phyloP scores from a whole-genome alignment of 2,113 vertebrate genomes.

The Sylvicapra grimmia region DNA sequence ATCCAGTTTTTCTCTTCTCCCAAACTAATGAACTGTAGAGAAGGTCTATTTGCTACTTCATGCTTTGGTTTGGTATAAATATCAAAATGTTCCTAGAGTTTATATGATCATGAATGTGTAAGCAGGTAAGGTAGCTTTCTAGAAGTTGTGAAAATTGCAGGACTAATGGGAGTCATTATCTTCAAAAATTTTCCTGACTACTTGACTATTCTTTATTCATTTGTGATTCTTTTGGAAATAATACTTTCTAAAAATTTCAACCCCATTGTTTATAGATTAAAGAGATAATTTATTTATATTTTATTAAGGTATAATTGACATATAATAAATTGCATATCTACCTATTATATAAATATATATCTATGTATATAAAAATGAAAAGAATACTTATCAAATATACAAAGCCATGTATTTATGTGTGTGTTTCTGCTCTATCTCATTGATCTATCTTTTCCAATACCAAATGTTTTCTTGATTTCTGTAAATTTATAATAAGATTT shows the following conservation, averaged over 20 bases:
- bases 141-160: neutral
- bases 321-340: neutral
- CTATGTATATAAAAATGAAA: neutral
- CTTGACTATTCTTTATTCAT: neutral
- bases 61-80: neutral
- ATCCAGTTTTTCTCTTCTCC: neutral
- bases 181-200: neutral
- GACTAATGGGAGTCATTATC: neutral
- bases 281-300: neutral
- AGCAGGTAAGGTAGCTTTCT: neutral
- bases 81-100: neutral
- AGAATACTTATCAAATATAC: neutral
- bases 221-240: neutral
- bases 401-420: neutral
- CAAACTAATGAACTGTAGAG: neutral
- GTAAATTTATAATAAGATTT: neutral
- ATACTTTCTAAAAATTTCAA: neutral
- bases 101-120: neutral
- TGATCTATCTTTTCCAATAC: neutral
- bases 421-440: neutral
- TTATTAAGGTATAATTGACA: neutral
- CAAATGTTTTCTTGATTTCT: neutral
- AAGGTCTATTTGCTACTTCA: neutral
- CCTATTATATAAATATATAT: neutral
- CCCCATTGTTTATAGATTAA: neutral